A percentile compares a stretch with the other conserved stretches of the same genome.
These are phyloP conservation scores for Lasioglossum zephyrum DNA, from an alignment of 2,888 invertebrate genomes.

Conservation along the genomic window DNA sequence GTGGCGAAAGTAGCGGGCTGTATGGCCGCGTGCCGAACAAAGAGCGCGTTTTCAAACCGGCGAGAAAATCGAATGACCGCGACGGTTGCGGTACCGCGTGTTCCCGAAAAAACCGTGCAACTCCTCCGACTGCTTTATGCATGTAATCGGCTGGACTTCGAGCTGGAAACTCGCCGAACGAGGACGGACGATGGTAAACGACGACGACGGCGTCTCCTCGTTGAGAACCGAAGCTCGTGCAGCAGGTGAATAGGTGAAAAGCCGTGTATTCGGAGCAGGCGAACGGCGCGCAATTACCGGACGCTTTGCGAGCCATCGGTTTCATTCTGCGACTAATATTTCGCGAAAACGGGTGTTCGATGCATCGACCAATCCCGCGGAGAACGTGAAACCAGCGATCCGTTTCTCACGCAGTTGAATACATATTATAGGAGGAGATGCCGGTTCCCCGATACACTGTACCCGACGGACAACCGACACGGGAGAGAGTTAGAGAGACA, in stretches of 20 bases:
- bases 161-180: neutral
- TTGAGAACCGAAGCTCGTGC: neutral
- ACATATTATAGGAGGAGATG: constrained; percentile 21
- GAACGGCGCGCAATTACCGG: constrained; percentile 35
- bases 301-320: constrained; percentile 71
- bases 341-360: constrained; percentile 56
- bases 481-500: constrained; percentile 2
- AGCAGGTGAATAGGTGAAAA: neutral
- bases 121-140: neutral
- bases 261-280: neutral
- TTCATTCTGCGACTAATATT: constrained; percentile 73
- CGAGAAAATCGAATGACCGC: neutral
- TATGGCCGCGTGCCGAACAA: neutral
- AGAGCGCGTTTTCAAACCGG: neutral
- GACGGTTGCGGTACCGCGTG: neutral
- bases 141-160: neutral
- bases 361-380: constrained; percentile 38
- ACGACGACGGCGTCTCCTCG: neutral
- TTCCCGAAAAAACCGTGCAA: neutral
- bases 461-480: constrained; percentile 37
- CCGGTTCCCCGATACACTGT: constrained; percentile 19
- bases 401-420: constrained; percentile 33
- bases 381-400: neutral
- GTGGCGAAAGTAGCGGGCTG: neutral
- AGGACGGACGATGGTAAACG: neutral